Evolutionary conservation across 2,113 vertebrate genomes (phyloP), one percentile per base, ranked within the genome.

Genomic region (Psilopsiagon aymara): DNA sequence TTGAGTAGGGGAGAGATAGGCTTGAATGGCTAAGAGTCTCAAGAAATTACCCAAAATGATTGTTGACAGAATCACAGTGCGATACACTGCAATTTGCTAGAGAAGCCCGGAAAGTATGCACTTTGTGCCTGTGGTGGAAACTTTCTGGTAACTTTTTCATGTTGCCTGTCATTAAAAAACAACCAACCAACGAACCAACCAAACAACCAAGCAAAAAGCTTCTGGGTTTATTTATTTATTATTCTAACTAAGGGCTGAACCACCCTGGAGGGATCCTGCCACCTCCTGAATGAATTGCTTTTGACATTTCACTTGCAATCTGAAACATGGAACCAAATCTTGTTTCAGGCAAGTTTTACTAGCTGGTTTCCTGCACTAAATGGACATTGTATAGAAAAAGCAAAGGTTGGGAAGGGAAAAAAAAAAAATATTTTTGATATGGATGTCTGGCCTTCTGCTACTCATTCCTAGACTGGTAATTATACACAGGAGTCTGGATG

Each of bases 31-130:
- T 60, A 39, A 86, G 21, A 82, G 66, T 57, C 60, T 95, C 51
- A 81, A 55, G 29, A 62, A 96, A 59, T 75, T 9, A 95, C 70
- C 96, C 52, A 91, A 73, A 97, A 90, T 87, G 33, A 46, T 80
- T 93, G 47, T 94, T 94, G 95, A 93, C 71, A 93, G 68, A 94
- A 88, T 62, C 52, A 88, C 63, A 80, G 68, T 64, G 31, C 88
- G 75, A 91, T 88, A 77, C 55, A 35, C 82, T 87, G 52, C 49
- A 97, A 77, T 95, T 96, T 95, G 39, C 31, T 78, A 70, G 71
- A 81, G 91, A 95, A 97, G 89, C 33, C 11, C 88, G 71, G 41
- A 70, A 96, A 96, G 49, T 44, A 73, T 85, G 11, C 29, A 90
- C 41, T 88, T 93, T 49, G 10, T 95, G 25, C 77, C 33, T 73